These are phyloP conservation scores for Lytechinus variegatus DNA, from an alignment of 35 echinoderm and acorn worm genomes.

Conservation along the genomic window DNA sequence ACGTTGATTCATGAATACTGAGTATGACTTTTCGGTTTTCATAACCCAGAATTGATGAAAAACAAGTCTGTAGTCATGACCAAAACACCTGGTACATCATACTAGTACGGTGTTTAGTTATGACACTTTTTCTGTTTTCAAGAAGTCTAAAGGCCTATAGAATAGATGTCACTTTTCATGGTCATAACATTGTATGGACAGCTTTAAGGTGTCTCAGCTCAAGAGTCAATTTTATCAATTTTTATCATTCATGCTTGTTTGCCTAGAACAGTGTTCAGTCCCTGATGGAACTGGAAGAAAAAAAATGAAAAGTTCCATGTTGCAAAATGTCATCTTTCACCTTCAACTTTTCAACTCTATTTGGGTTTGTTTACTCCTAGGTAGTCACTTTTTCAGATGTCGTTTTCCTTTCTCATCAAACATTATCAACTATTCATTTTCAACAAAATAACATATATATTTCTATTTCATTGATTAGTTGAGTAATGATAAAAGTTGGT, in stretches of 20 bases:
- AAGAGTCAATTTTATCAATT: not conserved
- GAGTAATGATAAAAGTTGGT: too few species aligned
- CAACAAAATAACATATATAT: too few species aligned
- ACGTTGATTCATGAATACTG: not conserved
- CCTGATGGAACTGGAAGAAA: not conserved
- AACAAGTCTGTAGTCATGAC: not conserved
- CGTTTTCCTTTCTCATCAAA: not conserved
- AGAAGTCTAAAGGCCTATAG: not conserved
- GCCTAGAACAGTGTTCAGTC: not conserved
- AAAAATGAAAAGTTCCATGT: not conserved
- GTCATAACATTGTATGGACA: not conserved
- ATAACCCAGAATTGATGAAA: not conserved
- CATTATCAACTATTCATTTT: too few species aligned
- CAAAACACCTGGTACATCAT: not conserved
- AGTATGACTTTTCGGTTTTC: not conserved
- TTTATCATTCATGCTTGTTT: not conserved
- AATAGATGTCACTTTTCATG: not conserved
- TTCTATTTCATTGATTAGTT: too few species aligned
- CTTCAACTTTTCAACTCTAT: not conserved
- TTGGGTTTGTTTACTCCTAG: not conserved
- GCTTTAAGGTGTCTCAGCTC: not conserved
- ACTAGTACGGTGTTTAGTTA: not conserved
- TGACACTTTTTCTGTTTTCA: not conserved
- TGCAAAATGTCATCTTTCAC: not conserved
- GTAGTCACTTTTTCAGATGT: not conserved